phyloP scores from a whole-genome alignment of 2,888 invertebrate genomes.

The Cryptocephalus primarius region DNA sequence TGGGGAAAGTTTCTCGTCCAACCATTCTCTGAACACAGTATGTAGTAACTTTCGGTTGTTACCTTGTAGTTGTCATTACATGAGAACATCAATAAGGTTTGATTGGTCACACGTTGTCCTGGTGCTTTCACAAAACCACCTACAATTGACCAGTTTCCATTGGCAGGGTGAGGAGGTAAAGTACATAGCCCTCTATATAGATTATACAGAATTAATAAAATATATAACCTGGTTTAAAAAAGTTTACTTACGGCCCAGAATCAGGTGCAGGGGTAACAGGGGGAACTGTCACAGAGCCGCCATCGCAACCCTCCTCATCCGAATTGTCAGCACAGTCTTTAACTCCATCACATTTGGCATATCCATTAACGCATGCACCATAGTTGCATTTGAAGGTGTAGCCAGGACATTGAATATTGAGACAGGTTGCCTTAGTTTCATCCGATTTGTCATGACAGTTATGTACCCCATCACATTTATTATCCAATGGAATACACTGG shows the following conservation, averaged over 20 bases:
- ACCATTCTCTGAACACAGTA: neutral
- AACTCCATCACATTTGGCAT: slow-evolving; percentile 42
- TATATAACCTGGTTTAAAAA: neutral
- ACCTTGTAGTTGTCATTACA: neutral
- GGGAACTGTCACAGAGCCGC: neutral
- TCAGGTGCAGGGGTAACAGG: slow-evolving; percentile 1
- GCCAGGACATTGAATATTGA: slow-evolving; percentile 19
- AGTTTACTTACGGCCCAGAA: neutral
- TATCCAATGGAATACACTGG: slow-evolving; percentile 18
- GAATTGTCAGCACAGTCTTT: slow-evolving; percentile 42
- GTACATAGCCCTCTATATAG: slow-evolving; percentile 9
- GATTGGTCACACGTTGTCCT: neutral
- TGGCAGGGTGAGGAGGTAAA: slow-evolving; percentile 19
- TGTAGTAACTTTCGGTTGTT: neutral
- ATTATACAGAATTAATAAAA: neutral
- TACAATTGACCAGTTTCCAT: slow-evolving; percentile 17
- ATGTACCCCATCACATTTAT: slow-evolving; percentile 23
- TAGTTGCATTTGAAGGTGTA: slow-evolving; percentile 24
- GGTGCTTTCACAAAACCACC: neutral
- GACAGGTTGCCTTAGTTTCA: slow-evolving; percentile 20
- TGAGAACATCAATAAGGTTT: neutral
- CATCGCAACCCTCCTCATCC: slow-evolving; percentile 33
- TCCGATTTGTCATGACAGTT: slow-evolving; percentile 26
- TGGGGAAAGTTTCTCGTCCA: neutral
- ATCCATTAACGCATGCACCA: slow-evolving; percentile 32